Conservation (phyloP, 2,797 vertebrate species). For the Phylloscopus collybita region DNA sequence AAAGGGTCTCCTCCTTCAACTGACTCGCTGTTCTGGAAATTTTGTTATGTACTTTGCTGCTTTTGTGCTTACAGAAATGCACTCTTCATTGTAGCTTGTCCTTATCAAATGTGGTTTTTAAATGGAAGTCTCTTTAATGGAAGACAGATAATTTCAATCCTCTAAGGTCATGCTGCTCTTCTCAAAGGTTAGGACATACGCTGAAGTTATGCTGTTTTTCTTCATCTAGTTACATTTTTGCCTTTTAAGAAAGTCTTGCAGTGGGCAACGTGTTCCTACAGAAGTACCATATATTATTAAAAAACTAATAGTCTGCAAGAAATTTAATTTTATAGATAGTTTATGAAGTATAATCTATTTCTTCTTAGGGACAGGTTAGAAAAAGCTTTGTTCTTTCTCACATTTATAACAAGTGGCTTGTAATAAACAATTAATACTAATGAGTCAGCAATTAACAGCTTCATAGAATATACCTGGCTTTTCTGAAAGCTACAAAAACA, state of each 20-base stretch:
- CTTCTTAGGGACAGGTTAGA: neutral
- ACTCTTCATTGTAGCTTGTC: constrained; percentile 17
- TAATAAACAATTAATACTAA: neutral
- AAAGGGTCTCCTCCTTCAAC: neutral
- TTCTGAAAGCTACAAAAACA: neutral
- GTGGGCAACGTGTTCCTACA: neutral
- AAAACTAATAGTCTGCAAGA: neutral
- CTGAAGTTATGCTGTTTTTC: constrained; percentile 38
- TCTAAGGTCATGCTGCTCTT: constrained; percentile 66
- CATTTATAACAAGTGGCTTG: neutral
- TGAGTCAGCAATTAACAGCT: neutral
- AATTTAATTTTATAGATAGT: neutral
- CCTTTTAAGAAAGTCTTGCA: constrained; percentile 51
- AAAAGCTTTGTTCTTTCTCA: neutral
- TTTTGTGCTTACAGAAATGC: constrained; percentile 26
- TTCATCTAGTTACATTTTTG: constrained; percentile 1
- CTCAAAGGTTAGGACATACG: constrained; percentile 60
- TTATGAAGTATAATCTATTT: neutral
- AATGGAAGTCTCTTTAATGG: constrained; percentile 45
- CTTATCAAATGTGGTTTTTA: constrained; percentile 27
- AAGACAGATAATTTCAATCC: constrained; percentile 43
- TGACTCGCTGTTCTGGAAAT: neutral
- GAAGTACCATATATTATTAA: constrained; percentile 11
- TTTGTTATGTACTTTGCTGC: neutral
- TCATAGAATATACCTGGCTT: neutral